Conservation (phyloP, 2,888 invertebrate genomes). For the Hemicrepidius hirtus region DNA sequence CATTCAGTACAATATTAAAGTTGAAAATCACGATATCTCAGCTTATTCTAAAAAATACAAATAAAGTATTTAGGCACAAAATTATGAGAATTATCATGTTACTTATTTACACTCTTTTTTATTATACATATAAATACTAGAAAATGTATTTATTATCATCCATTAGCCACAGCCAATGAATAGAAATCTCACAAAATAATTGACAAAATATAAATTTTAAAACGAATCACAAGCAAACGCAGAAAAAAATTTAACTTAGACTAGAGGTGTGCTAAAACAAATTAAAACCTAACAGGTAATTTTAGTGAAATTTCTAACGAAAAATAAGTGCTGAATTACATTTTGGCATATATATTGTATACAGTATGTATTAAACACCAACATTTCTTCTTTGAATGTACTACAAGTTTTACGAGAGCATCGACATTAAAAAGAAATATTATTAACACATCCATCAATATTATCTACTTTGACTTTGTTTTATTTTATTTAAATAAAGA, state of each 20-base stretch:
- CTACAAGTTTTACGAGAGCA: no score
- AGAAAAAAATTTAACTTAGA: slow-evolving; percentile 41
- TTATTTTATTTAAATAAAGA: slow-evolving; percentile 2
- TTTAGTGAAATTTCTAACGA: slow-evolving; percentile 1
- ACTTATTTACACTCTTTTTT: slow-evolving; percentile 22
- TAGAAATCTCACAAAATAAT: slow-evolving; percentile 9
- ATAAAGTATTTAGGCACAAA: slow-evolving; percentile 38
- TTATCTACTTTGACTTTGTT: neutral
- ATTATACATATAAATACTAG: slow-evolving; percentile 14
- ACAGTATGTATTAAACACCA: no score
- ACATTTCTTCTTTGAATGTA: no score
- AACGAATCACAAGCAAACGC: neutral
- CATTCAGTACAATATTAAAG: slow-evolving; percentile 28
- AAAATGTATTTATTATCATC: slow-evolving; percentile 8
- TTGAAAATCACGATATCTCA: slow-evolving; percentile 30
- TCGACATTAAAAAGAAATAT: no score
- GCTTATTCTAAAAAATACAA: slow-evolving; percentile 35
- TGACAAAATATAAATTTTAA: slow-evolving; percentile 18
- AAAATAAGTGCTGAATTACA: neutral
- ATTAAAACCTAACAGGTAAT: neutral
- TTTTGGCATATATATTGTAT: no score
- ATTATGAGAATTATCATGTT: slow-evolving; percentile 35
- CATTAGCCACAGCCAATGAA: slow-evolving; percentile 34
- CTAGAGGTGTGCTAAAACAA: slow-evolving; percentile 36
- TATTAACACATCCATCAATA: neutral